Evolutionary conservation across 1,140 invertebrate genomes (phyloP).

Genomic region (Paralvinella palmiformis): DNA sequence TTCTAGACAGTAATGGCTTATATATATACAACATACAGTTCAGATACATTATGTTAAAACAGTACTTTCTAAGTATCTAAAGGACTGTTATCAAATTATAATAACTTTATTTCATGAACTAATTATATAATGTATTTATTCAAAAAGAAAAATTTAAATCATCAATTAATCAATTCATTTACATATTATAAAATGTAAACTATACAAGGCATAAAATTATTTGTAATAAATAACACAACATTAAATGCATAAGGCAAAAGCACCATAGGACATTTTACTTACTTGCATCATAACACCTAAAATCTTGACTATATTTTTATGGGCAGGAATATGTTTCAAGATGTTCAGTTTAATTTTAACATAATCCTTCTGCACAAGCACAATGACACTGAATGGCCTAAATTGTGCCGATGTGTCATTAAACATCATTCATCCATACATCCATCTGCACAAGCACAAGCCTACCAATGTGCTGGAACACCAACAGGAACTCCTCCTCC

Average conservation of each 20-base stretch:
- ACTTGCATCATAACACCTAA: no score
- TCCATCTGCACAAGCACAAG: conserved; percentile 4
- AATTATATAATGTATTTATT: background rate
- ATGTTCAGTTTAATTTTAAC: background rate
- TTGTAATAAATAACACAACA: no score
- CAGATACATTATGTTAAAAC: no score
- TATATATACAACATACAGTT: no score
- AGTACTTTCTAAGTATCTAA: background rate
- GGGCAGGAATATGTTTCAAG: background rate
- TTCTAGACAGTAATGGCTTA: no score
- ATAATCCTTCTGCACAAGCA: background rate
- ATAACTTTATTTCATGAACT: background rate
- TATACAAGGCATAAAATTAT: no score
- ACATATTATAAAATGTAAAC: no score
- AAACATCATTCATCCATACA: background rate
- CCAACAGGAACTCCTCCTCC: conserved; percentile 85
- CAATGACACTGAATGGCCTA: background rate
- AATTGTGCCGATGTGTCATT: no score
- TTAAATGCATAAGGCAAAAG: no score
- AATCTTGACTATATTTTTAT: background rate
- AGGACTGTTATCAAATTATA: background rate
- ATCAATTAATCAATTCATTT: no score
- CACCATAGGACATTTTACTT: no score
- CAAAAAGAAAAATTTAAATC: no score
- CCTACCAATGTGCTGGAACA: conserved; percentile 70